These are phyloP conservation scores for Acholoe squamosa DNA, from an alignment of 2,888 invertebrate genomes.

Conservation along the genomic window DNA sequence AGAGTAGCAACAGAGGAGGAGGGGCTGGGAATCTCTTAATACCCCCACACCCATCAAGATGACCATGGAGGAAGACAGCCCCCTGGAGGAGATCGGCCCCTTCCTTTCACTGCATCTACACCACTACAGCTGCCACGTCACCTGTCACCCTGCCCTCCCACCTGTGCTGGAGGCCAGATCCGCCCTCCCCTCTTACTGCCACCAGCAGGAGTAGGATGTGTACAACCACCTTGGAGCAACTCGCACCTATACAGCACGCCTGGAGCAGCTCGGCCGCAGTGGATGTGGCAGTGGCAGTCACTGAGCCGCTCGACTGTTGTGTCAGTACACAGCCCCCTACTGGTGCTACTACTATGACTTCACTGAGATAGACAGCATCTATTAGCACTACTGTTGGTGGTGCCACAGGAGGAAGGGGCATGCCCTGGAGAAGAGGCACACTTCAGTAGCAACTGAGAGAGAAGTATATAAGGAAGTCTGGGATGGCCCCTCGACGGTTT, in stretches of 20 bases:
- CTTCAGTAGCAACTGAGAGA: too few species aligned
- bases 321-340: background rate
- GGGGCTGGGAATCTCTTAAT: background rate
- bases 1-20: background rate
- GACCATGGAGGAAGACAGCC: background rate
- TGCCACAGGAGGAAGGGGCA: background rate
- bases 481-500: too few species aligned
- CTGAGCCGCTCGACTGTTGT: background rate
- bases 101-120: too few species aligned
- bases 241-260: background rate
- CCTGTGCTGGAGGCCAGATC: background rate
- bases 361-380: too few species aligned
- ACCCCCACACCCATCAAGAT: background rate
- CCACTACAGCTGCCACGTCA: background rate
- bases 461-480: too few species aligned
- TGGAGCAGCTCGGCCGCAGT: background rate
- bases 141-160: background rate
- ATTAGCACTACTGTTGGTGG: too few species aligned
- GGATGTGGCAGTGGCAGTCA: background rate
- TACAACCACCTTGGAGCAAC: background rate
- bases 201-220: background rate
- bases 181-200: background rate
- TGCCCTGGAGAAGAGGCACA: too few species aligned
- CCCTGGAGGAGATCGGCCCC: slow-evolving; percentile 1
- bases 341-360: background rate